Evolutionary conservation across 2,888 invertebrate species (phyloP), one percentile per base, ranked within the genome.

Genomic region (Carterocephalus palaemon): DNA sequence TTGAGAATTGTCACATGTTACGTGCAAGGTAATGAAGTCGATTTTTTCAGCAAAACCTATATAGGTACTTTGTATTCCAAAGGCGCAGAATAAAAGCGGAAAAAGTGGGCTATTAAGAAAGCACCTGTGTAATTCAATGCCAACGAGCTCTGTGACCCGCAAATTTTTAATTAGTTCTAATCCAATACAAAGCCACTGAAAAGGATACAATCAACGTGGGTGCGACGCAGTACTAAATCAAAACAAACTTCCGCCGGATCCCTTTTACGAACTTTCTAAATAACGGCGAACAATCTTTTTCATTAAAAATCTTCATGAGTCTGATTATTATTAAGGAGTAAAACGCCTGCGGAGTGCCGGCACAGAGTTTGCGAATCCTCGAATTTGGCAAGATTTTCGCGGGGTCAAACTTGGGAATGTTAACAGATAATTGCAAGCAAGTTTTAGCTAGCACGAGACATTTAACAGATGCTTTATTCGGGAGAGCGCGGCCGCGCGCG

Each of bases 391-490:
- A 82, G 83, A 82, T 83, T 81, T 80, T 67, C 77, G 75, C 81
- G 81, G 76, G 84, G 84, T 84, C 84, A 83, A 83, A 85, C 81
- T 85, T 86, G 73, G 78, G 75, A 82, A 83, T 86, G 84, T 86
- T 85, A 85, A 85, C 86, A 86, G 85, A 86, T 86, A 85, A 86
- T 86, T 85, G 85, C 77, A 74, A 70, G 71, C 72, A 84, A 85
- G 84, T 84, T 84, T 83, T 73, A 78, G 78, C 80, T 73, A 78
- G 80, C 80, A 80, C 81, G 83, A 83, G 85, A 86, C 84, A 85
- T 86, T 86, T 86, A 86, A 83, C 86, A 84, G 85, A 83, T 84
- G 86, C 81, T 86, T 85, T 80, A 79, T 81, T 81, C 77, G 78
- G 76, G 76, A 73, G 74, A 77, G 78, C 64, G 77, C 74, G 75